Conservation (phyloP, 2,797 vertebrate genomes). For the Streptopelia turtur region DNA sequence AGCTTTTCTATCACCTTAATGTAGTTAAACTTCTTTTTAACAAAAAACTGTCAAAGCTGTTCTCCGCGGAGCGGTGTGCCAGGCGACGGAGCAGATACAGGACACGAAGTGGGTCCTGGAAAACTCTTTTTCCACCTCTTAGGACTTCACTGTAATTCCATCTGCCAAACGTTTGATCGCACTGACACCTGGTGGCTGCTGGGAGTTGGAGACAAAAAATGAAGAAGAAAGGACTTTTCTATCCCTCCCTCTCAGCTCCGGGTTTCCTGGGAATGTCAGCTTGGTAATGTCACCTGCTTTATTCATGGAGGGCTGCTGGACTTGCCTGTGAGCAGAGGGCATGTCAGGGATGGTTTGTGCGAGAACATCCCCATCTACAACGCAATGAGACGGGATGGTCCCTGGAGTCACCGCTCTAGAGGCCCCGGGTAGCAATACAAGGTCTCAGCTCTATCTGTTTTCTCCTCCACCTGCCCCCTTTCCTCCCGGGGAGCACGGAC, state of each 20-base stretch:
- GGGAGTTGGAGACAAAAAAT: background rate
- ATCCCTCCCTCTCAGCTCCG: background rate
- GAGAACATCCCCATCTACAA: background rate
- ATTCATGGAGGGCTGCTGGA: background rate
- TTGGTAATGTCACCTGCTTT: background rate
- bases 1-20: slow-evolving; percentile 68
- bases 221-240: background rate
- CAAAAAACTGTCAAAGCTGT: slow-evolving; percentile 50
- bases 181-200: slow-evolving; percentile 60
- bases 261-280: background rate
- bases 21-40: slow-evolving; percentile 69
- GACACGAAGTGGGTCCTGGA: background rate
- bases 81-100: background rate
- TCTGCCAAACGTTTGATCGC: background rate
- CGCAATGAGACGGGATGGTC: background rate
- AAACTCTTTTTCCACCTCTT: background rate
- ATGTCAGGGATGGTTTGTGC: background rate
- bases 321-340: background rate
- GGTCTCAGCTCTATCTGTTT: background rate
- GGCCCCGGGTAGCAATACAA: background rate
- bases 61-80: slow-evolving; percentile 11
- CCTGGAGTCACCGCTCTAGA: background rate
- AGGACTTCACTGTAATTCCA: background rate
- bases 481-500: background rate
- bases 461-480: background rate